Evolutionary conservation across 2,113 vertebrate genomes (phyloP).

Genomic region (Pseudolaguvia tuberculata): DNA sequence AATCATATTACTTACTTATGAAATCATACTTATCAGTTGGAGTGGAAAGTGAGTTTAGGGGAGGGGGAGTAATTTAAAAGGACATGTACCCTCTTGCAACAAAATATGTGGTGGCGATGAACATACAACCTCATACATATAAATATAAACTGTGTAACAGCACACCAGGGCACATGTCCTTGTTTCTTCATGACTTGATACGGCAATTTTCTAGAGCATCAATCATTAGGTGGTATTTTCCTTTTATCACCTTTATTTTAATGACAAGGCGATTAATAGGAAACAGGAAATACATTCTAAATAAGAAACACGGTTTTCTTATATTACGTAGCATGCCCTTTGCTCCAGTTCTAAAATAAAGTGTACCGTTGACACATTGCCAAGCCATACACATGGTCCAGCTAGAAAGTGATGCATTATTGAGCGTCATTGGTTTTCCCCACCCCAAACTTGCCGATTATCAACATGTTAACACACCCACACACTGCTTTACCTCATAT

Average conservation of each 20-base stretch:
- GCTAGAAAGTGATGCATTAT: slow-evolving; percentile 12
- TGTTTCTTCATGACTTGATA: neutral
- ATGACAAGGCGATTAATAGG: neutral
- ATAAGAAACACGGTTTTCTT: neutral
- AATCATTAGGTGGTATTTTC: neutral
- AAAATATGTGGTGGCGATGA: neutral
- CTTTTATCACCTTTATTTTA: neutral
- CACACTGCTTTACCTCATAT: neutral
- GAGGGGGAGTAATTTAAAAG: neutral
- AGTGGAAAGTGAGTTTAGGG: neutral
- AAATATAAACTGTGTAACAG: neutral
- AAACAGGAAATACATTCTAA: neutral
- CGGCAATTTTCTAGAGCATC: neutral
- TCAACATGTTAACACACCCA: neutral
- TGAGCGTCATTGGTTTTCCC: slow-evolving; percentile 13
- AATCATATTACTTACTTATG: too few species aligned
- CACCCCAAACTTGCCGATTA: slow-evolving; percentile 18
- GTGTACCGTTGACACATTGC: slow-evolving; percentile 35
- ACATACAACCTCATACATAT: neutral
- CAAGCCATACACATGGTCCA: slow-evolving; percentile 26
- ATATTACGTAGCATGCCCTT: slow-evolving; percentile 11
- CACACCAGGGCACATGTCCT: neutral
- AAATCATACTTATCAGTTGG: neutral
- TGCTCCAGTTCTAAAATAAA: slow-evolving; percentile 42
- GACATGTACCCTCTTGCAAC: neutral